phyloP scores from a whole-genome alignment of 1,140 invertebrate genomes.

The Drosophila arawakana region DNA sequence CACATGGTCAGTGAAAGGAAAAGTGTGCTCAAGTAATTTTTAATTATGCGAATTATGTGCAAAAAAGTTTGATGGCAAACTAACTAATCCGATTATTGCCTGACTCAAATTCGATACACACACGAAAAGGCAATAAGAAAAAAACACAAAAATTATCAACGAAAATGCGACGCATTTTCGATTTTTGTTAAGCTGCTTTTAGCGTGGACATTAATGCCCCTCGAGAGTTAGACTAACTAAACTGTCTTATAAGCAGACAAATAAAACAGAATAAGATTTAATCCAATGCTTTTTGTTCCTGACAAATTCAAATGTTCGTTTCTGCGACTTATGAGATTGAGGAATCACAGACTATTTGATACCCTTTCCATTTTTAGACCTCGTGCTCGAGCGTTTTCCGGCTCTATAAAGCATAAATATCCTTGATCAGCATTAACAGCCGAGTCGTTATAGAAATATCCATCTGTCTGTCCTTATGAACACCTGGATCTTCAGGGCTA shows the following conservation, averaged over 20 bases:
- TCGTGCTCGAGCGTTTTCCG: too few species aligned
- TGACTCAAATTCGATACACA: slow-evolving; percentile 26
- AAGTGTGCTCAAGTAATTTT: slow-evolving; percentile 69
- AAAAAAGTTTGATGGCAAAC: slow-evolving; percentile 61
- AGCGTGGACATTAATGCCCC: slow-evolving; percentile 14
- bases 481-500: too few species aligned
- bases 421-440: too few species aligned
- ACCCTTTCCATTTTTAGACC: neutral
- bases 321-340: neutral
- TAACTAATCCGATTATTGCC: slow-evolving; percentile 72
- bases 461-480: too few species aligned
- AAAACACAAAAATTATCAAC: too few species aligned
- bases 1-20: slow-evolving; percentile 33
- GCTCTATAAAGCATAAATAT: too few species aligned
- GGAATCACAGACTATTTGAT: neutral
- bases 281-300: slow-evolving; percentile 12
- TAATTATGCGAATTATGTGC: slow-evolving; percentile 79
- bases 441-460: too few species aligned
- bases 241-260: slow-evolving; percentile 9
- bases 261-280: neutral
- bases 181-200: slow-evolving; percentile 16
- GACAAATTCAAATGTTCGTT: slow-evolving; percentile 11
- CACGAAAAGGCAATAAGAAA: slow-evolving; percentile 11
- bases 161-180: neutral
- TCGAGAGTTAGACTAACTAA: neutral